phyloP scores from a whole-genome alignment of 2,797 vertebrate genomes.

The Myripristis jacobus region DNA sequence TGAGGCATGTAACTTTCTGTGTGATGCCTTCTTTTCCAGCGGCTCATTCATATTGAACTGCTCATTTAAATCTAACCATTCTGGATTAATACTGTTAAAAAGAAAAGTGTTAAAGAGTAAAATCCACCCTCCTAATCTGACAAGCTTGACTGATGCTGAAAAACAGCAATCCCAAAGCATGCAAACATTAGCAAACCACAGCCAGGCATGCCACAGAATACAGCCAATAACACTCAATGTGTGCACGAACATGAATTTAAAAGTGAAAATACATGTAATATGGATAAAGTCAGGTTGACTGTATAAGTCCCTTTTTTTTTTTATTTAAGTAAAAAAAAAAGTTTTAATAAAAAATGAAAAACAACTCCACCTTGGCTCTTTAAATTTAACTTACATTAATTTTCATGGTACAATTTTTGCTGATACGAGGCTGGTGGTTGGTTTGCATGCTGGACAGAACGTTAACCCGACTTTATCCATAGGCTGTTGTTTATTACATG shows the following conservation, averaged over 20 bases:
- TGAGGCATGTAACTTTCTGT: neutral
- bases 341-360: neutral
- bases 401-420: conserved; percentile 32
- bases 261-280: conserved; percentile 30
- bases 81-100: neutral
- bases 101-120: neutral
- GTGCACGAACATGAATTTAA: conserved; percentile 29
- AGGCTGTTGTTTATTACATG: conserved; percentile 19
- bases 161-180: conserved; percentile 65
- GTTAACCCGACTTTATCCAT: conserved; percentile 73
- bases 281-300: conserved; percentile 69
- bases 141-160: conserved; percentile 64
- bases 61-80: neutral
- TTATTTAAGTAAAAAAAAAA: too few relatives aligned
- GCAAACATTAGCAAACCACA: conserved; percentile 74
- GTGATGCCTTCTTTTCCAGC: neutral
- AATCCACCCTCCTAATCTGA: conserved; percentile 49
- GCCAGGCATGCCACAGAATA: conserved; percentile 65
- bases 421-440: conserved; percentile 59
- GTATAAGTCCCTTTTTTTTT: neutral
- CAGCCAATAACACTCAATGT: conserved; percentile 50
- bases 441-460: conserved; percentile 32
- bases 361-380: too few relatives aligned
- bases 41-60: neutral
- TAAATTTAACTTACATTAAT: neutral